These are phyloP conservation scores for Nixonia krombeini DNA, from an alignment of 1,140 invertebrate genomes.

Conservation along the genomic window DNA sequence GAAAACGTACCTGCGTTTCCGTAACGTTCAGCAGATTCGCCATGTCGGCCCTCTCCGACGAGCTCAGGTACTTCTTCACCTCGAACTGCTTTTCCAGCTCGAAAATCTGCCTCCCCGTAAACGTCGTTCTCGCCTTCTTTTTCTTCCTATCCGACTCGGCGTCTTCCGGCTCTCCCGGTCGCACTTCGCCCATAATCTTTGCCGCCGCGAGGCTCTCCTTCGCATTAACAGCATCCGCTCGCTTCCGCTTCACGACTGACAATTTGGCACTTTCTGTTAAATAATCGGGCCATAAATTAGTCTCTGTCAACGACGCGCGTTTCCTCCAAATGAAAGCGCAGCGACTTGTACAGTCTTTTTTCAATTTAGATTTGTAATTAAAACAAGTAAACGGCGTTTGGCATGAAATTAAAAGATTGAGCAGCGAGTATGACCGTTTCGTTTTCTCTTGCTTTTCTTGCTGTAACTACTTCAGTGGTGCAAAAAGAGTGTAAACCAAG, in stretches of 20 bases:
- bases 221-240: constrained; percentile 52
- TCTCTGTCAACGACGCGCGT: not conserved
- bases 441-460: too few relatives aligned
- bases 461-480: too few relatives aligned
- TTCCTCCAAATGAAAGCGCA: not conserved
- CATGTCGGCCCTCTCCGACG: constrained; percentile 94
- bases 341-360: too few relatives aligned
- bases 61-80: constrained; percentile 95
- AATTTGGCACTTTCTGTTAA: constrained; percentile 53
- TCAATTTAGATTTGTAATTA: too few relatives aligned
- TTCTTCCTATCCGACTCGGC: constrained; percentile 81
- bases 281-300: constrained; percentile 19
- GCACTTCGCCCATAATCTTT: constrained; percentile 47
- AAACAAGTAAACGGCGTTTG: too few relatives aligned
- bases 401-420: too few relatives aligned
- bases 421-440: too few relatives aligned
- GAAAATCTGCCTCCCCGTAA: constrained; percentile 95
- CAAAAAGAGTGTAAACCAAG: too few relatives aligned
- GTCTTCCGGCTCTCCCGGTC: constrained; percentile 66
- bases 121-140: constrained; percentile 95
- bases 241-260: constrained; percentile 61
- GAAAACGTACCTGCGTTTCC: constrained; percentile 90
- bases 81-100: constrained; percentile 97
- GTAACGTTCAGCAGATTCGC: constrained; percentile 94
- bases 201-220: constrained; percentile 44